Evolutionary conservation across 2,113 vertebrate species (phyloP).

Genomic region (human): DNA sequence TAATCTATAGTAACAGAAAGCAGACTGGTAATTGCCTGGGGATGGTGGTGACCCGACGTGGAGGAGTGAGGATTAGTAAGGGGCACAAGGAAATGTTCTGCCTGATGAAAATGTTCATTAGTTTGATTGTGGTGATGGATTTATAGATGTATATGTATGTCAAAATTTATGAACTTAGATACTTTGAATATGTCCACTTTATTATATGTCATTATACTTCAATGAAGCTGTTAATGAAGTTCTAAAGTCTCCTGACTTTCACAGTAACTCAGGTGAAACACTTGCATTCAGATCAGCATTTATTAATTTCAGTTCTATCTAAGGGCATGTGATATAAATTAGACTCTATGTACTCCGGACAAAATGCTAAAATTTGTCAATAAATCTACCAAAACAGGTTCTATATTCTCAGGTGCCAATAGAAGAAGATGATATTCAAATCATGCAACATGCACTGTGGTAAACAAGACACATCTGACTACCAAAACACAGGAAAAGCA

Average conservation of each 20-base stretch:
- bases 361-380: not conserved
- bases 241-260: constrained; percentile 18
- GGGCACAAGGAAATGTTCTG: fast-evolving
- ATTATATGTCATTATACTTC: not conserved
- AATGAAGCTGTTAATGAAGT: not conserved
- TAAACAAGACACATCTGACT: constrained; percentile 11
- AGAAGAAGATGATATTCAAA: fast-evolving
- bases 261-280: not conserved
- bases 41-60: not conserved
- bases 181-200: not conserved
- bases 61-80: fast-evolving
- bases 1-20: not conserved
- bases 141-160: not conserved
- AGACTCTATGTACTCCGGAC: not conserved
- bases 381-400: not conserved
- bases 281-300: not conserved
- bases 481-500: not conserved
- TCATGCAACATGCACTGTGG: not conserved
- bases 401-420: not conserved
- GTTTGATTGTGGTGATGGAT: not conserved
- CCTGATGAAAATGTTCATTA: fast-evolving
- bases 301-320: constrained; percentile 18
- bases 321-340: not conserved
- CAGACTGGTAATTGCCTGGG: too few relatives aligned
- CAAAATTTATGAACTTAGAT: not conserved